Evolutionary conservation across 1,140 invertebrate genomes (phyloP).

Genomic region (Drosophila yakuba): DNA sequence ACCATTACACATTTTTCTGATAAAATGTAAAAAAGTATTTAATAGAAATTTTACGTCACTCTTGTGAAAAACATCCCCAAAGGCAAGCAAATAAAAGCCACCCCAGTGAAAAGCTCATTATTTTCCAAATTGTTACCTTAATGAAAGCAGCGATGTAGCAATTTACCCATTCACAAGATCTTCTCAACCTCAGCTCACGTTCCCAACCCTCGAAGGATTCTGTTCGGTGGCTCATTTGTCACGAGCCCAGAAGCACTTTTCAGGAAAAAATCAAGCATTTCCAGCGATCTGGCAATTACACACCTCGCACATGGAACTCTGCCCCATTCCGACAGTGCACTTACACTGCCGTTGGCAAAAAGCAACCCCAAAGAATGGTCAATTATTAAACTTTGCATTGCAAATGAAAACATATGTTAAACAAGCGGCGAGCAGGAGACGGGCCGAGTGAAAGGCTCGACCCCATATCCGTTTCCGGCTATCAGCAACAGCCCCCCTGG

Average conservation of each 20-base stretch:
- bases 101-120: constrained; percentile 48
- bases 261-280: constrained; percentile 40
- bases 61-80: constrained; percentile 18
- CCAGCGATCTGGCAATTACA: constrained; percentile 69
- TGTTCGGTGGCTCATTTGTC: constrained; percentile 63
- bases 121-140: constrained; percentile 42
- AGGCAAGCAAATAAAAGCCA: constrained; percentile 2
- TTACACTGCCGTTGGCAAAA: constrained; percentile 23
- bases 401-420: constrained; percentile 82
- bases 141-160: constrained; percentile 12
- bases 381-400: constrained; percentile 82
- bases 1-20: too few relatives aligned
- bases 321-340: background rate
- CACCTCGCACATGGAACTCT: constrained; percentile 37
- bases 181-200: background rate
- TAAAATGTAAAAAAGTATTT: background rate
- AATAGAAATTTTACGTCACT: constrained; percentile 4
- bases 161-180: background rate
- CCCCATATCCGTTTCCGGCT: constrained; percentile 80
- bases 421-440: constrained; percentile 58
- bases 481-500: constrained; percentile 50
- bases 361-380: constrained; percentile 67
- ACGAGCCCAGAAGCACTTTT: constrained; percentile 50
- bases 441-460: constrained; percentile 6
- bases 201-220: constrained; percentile 35